phyloP scores from a whole-genome alignment of 2,113 vertebrate genomes.

The Scatophagus argus region DNA sequence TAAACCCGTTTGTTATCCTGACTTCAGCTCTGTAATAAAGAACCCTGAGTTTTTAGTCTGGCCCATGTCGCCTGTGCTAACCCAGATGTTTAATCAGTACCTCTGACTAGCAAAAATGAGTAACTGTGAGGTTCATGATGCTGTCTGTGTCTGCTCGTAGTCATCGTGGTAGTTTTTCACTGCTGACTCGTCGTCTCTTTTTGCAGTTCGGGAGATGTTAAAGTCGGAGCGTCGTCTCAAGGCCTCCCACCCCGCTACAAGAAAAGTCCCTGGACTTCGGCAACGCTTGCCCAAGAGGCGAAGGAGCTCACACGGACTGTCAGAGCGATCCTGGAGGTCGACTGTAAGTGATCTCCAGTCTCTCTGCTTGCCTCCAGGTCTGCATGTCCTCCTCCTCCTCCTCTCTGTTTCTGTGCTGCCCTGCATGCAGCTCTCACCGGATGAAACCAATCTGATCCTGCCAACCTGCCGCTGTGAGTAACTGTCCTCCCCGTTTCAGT shows the following conservation, averaged over 20 bases:
- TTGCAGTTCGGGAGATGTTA: conserved; percentile 76
- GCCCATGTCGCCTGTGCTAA: too few relatives aligned
- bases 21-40: not conserved
- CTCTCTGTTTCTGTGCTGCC: conserved; percentile 25
- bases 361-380: not conserved
- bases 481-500: conserved; percentile 71
- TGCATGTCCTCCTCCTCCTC: conserved; percentile 28
- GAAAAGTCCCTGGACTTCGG: conserved; percentile 78
- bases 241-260: conserved; percentile 71
- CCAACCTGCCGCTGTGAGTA: conserved; percentile 32
- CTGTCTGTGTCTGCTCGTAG: not conserved
- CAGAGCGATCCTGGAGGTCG: conserved; percentile 87
- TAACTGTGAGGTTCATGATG: not conserved
- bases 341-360: conserved; percentile 87
- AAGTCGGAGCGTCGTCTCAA: conserved; percentile 73
- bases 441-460: conserved; percentile 20
- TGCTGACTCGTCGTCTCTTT: not conserved
- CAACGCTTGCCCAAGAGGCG: conserved; percentile 87
- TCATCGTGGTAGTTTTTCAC: fast-evolving
- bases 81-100: too few relatives aligned
- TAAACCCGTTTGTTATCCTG: not conserved
- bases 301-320: conserved; percentile 89
- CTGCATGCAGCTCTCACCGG: conserved; percentile 47
- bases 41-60: too few relatives aligned
- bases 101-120: not conserved